Evolutionary conservation across 2,113 vertebrate genomes (phyloP).

Genomic region (Calidris pugnax): DNA sequence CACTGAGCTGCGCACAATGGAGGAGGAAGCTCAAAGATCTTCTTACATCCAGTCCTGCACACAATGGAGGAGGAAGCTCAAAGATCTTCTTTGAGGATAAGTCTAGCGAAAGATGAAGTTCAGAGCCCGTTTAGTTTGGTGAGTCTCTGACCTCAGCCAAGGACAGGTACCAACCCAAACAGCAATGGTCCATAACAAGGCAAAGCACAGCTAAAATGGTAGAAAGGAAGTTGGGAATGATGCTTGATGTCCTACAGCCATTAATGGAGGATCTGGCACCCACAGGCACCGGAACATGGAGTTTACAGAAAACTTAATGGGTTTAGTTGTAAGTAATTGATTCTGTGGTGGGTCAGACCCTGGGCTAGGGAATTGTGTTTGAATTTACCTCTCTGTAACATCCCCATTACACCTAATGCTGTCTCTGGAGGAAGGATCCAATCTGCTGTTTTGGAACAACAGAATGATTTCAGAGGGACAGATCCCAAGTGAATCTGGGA

Average conservation of each 20-base stretch:
- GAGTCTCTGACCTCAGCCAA: not conserved
- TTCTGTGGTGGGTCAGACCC: not conserved
- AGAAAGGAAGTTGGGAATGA: not conserved
- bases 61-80: not conserved
- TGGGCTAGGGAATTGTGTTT: not conserved
- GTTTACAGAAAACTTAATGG: not conserved
- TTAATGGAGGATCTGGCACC: not conserved
- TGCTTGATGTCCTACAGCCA: not conserved
- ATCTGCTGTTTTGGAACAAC: not conserved
- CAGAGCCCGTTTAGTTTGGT: fast-evolving
- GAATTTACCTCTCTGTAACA: not conserved
- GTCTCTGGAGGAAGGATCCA: not conserved
- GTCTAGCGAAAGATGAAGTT: not conserved
- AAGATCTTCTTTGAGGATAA: not conserved
- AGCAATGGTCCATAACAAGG: not conserved
- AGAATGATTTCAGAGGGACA: not conserved
- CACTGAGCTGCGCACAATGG: not conserved
- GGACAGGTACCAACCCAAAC: not conserved
- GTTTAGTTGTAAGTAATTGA: fast-evolving
- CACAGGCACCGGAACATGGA: not conserved
- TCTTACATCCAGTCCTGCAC: not conserved
- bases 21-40: not conserved
- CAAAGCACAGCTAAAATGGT: not conserved
- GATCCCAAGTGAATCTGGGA: not conserved
- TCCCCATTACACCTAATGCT: not conserved